Conservation (phyloP, 2,888 invertebrate genomes). For the Drosophila acutilabella region DNA sequence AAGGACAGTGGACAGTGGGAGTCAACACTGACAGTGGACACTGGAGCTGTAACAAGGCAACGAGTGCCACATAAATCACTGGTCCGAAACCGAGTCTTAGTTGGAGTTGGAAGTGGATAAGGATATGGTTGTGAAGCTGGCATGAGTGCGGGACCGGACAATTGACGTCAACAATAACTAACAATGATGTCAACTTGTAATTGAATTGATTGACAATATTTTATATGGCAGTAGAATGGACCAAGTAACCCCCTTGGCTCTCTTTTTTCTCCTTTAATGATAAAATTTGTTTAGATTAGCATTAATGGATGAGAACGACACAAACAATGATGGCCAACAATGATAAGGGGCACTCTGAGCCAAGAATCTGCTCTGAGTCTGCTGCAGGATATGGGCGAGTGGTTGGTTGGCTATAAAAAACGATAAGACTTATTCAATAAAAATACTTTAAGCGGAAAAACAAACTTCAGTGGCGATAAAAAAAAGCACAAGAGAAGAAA, state of each 20-base stretch:
- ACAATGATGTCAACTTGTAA: slow-evolving; percentile 81
- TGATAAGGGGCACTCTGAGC: slow-evolving; percentile 17
- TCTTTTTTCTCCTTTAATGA: slow-evolving; percentile 55
- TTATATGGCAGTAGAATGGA: slow-evolving; percentile 63
- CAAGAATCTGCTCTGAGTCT: slow-evolving; percentile 21
- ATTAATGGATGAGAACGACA: slow-evolving; percentile 63
- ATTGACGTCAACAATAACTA: slow-evolving; percentile 81
- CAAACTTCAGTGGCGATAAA: slow-evolving; percentile 82
- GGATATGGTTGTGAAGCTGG: slow-evolving; percentile 3
- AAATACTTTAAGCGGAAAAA: slow-evolving; percentile 84
- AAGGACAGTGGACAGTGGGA: slow-evolving; percentile 16
- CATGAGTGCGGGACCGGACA: slow-evolving; percentile 49
- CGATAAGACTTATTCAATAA: slow-evolving; percentile 80
- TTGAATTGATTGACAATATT: slow-evolving; percentile 84
- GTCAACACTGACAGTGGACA: slow-evolving; percentile 15
- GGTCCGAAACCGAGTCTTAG: slow-evolving; percentile 22
- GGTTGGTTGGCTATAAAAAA: slow-evolving; percentile 76
- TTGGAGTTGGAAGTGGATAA: neutral
- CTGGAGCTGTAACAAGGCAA: slow-evolving; percentile 48
- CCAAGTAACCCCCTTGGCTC: slow-evolving; percentile 17
- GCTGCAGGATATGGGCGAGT: slow-evolving; percentile 48
- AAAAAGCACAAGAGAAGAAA: slow-evolving; percentile 25
- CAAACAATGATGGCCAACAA: slow-evolving; percentile 16
- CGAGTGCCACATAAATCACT: slow-evolving; percentile 72
- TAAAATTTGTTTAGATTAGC: slow-evolving; percentile 84